A percentile compares a stretch with the other conserved stretches of the same genome.
Evolutionary conservation across 2,797 vertebrate species (phyloP).

Genomic region (Lemur catta): DNA sequence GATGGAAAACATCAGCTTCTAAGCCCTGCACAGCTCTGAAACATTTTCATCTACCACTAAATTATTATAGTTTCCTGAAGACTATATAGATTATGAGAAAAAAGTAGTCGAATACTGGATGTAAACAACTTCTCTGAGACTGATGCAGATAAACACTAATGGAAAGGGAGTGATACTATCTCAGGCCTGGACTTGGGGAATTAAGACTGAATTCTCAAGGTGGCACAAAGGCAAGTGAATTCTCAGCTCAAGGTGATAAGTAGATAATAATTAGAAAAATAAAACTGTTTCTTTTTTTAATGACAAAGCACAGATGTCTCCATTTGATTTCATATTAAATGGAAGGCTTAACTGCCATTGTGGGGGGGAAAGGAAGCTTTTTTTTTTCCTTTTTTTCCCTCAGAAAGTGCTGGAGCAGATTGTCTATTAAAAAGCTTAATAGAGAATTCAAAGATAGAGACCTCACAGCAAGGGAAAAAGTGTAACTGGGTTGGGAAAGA

Average conservation of each 20-base stretch:
- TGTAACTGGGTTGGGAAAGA: neutral
- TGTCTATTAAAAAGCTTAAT: constrained; percentile 63
- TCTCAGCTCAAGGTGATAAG: neutral
- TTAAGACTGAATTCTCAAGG: constrained; percentile 46
- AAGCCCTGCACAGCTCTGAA: neutral
- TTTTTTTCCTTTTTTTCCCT: neutral
- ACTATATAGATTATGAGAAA: constrained; percentile 22
- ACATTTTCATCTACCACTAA: neutral
- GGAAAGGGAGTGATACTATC: neutral
- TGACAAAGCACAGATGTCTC: constrained; percentile 55
- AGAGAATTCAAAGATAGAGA: constrained; percentile 56
- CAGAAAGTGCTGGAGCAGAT: constrained; percentile 62
- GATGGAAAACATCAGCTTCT: neutral
- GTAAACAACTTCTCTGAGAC: neutral
- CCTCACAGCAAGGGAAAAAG: constrained; percentile 4
- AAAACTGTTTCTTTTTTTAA: constrained; percentile 25
- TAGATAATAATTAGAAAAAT: constrained; percentile 63
- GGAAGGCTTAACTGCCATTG: constrained; percentile 40
- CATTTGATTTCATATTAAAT: constrained; percentile 56
- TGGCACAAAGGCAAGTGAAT: constrained; percentile 20
- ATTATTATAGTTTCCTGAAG: constrained; percentile 39
- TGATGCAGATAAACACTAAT: neutral
- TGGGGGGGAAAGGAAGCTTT: neutral
- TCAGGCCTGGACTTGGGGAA: neutral
- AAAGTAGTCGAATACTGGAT: neutral